phyloP scores from a whole-genome alignment of 2,888 invertebrate genomes.

The Asteroscopus sphinx region DNA sequence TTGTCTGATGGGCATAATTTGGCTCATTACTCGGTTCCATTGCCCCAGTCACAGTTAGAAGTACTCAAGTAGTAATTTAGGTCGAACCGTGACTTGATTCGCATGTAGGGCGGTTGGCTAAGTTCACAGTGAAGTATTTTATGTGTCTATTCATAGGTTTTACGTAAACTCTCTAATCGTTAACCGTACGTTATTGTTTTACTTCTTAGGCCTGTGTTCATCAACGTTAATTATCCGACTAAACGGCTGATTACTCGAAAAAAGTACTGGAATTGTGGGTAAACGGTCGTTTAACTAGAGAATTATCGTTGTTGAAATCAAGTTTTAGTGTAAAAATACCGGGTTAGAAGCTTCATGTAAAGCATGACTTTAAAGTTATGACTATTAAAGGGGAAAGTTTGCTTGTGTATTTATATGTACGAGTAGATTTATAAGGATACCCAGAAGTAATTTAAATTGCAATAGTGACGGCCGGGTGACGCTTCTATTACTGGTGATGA shows the following conservation, averaged over 20 bases:
- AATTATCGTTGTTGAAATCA: too few relatives aligned
- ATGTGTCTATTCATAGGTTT: constrained; percentile 77
- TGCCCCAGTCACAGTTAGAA: constrained; percentile 74
- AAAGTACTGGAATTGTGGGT: too few relatives aligned
- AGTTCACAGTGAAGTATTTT: constrained; percentile 71
- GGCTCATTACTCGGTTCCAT: constrained; percentile 72
- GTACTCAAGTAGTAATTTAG: constrained; percentile 79
- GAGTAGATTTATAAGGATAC: constrained; percentile 35
- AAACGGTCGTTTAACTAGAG: too few relatives aligned
- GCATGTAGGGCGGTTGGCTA: constrained; percentile 79
- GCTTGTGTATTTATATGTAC: constrained; percentile 2
- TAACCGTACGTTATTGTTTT: constrained; percentile 58
- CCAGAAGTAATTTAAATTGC: constrained; percentile 70
- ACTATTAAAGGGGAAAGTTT: constrained; percentile 7
- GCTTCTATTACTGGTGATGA: constrained; percentile 76
- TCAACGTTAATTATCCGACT: too few relatives aligned
- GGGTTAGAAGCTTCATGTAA: constrained; percentile 9
- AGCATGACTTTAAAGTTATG: constrained; percentile 1
- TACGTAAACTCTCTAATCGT: constrained; percentile 70
- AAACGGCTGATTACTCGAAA: too few relatives aligned
- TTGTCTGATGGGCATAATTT: constrained; percentile 80
- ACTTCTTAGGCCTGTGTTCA: too few relatives aligned
- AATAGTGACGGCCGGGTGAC: constrained; percentile 67
- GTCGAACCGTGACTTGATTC: constrained; percentile 86
- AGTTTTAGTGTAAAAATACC: constrained; percentile 23